Base-by-base conservation (phyloP, 2,113 vertebrate genomes). In the Istiophorus platypterus region DNA sequence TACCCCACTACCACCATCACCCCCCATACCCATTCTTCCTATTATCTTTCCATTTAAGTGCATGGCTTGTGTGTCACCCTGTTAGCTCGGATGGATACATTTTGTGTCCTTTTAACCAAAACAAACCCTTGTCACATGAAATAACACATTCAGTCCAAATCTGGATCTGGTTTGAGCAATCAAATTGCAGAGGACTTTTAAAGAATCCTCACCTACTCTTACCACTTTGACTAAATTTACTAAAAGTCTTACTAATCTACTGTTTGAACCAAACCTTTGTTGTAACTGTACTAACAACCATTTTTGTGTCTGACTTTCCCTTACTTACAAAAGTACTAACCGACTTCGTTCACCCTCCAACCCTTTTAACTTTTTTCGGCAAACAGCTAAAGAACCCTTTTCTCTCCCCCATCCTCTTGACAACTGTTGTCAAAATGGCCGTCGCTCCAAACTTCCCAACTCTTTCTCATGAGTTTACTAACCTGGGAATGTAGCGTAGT, bases 201-300 rank as follows among this genome's bases (percentile, higher is more conserved):
- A 90, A 92, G 90, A 92, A 88, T 86, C 89, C 91, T 89, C 90
- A 80, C 67, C 68, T 72, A 69, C 57, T 71, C 84, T 42, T 81
- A 80, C 80, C 85, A 88, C 77, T 76, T 76, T 57, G 82, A 92
- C 91, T 82, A 94, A 95, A 93, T 91, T 92, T 89, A 94, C 91
- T 93, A 92, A 95, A 94, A 73, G 85, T 92, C 90, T 94, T 94
- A 95, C 95, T 95, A 95, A 95, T 95, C 86, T 89, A 86, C 85
- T 91, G 88, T 95, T 93, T 91, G 85, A 94, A 94, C 91, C 88
- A 94, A 95, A 94, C 89, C 91, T 94, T 93, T 94, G 94, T 95
- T 95, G 88, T 95, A 95, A 96, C 93, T 95, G 93, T 95, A 96
- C 95, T 96, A 96, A 96, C 95, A 95, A 95, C 95, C 95, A 95